Evolutionary conservation across 2,888 invertebrate genomes (phyloP).

Genomic region (Peribatodes rhomboidaria): DNA sequence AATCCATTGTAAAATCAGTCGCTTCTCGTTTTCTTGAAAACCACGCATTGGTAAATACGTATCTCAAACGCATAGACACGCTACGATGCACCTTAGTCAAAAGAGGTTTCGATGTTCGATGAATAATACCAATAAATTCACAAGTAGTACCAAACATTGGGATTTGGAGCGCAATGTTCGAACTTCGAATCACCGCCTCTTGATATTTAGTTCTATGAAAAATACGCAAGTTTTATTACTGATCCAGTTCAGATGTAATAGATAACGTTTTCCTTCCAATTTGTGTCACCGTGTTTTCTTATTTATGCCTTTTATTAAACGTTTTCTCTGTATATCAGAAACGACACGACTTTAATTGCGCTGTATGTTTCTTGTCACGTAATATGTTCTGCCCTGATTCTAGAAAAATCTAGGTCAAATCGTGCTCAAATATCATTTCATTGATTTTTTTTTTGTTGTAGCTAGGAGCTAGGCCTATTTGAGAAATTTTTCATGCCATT

Average conservation of each 20-base stretch:
- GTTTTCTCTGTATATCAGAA: constrained; percentile 23
- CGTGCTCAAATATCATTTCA: background rate
- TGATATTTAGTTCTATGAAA: background rate
- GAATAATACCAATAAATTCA: too few species aligned
- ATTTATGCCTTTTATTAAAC: constrained; percentile 22
- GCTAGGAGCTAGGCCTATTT: too few species aligned
- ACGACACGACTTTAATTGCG: constrained; percentile 35
- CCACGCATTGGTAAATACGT: too few species aligned
- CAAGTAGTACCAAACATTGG: too few species aligned
- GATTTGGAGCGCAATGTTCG: background rate
- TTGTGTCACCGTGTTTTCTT: constrained; percentile 23
- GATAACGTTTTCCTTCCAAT: constrained; percentile 20
- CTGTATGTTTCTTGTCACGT: constrained; percentile 25
- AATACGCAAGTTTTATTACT: constrained; percentile 18
- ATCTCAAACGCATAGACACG: too few species aligned
- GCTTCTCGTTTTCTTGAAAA: too few species aligned
- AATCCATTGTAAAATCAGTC: too few species aligned
- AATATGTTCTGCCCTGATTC: constrained; percentile 18
- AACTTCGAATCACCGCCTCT: background rate
- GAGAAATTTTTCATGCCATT: too few species aligned
- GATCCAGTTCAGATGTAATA: constrained; percentile 26
- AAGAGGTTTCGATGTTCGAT: too few species aligned
- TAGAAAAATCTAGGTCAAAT: constrained; percentile 11
- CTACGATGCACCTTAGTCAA: too few species aligned
- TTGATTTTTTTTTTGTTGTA: too few species aligned